Base-by-base conservation (phyloP, 2,888 invertebrate genomes). In the Oxystoma pomonae region DNA sequence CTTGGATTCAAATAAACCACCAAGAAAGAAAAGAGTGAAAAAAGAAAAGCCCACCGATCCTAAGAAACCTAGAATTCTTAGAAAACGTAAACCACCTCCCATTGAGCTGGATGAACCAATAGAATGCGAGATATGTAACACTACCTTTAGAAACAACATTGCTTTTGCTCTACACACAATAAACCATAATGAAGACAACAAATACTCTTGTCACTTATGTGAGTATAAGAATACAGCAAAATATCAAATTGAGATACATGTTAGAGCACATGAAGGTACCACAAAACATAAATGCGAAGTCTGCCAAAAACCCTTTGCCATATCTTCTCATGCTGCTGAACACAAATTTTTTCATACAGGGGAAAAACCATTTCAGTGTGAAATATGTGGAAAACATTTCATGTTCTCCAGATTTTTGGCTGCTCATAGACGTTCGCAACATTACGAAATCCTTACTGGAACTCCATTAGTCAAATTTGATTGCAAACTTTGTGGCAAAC, bases 111-210 rank as follows among this genome's bases (percentile, higher is more conserved):
- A 73, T 7, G 74, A 74, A 2, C 79, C 82, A 1, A 84, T 84
- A 53, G 81, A 83, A 59, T 85, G 85, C 65, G 83, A 83, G 60
- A 68, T 83, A 58, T 86, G 86, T 53, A 82, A 83, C 1, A 82
- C 83, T 63, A 78, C 83, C 3, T 85, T 84, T 68, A 83, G 83
- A 62, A 74, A 74, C 58, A 75, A 74, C 61, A 72, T 76, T 3
- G 69, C 71, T 1, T 77, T 76, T 61, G 76, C 74, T 1, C 65
- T 77, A 21, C 76, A 77, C 64, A 75, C 75, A 21, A 74, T 75
- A 20, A 63, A 65, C n/a, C 76, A 77, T 59, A 75, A 72, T 59
- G 72, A 72, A 2, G 74, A 76, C 50, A 69, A 68, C 7, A 74
- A 73, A 63, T 76, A 77, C 58, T 71, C 73, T 58, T 78, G 78